Percentiles rank a stretch among this genome's conserved stretches.
These are phyloP conservation scores for Mechanitis mazaeus DNA, from an alignment of 2,888 invertebrate species.

Conservation along the genomic window DNA sequence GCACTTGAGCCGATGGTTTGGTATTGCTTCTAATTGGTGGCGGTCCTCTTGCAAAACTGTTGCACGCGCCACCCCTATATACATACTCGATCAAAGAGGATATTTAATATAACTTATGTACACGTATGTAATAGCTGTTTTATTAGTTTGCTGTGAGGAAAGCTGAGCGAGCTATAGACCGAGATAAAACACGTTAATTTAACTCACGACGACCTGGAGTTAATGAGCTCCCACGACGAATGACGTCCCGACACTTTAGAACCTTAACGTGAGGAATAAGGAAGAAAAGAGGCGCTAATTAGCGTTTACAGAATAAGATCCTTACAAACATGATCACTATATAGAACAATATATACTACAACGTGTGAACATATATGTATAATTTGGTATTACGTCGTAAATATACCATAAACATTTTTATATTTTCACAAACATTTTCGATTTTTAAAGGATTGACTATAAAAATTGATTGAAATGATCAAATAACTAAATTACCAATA, in stretches of 20 bases:
- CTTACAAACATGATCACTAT: not conserved
- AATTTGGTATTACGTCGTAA: too few species aligned
- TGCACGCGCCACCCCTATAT: constrained; percentile 69
- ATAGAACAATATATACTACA: too few species aligned
- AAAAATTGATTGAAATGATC: too few species aligned
- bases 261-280: constrained; percentile 33
- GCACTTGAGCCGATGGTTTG: constrained; percentile 71
- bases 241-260: constrained; percentile 35
- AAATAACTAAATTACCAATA: too few species aligned
- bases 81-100: constrained; percentile 31
- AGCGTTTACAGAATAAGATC: constrained; percentile 21
- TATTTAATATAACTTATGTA: constrained; percentile 24
- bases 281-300: constrained; percentile 47
- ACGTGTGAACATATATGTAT: too few species aligned
- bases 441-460: too few species aligned
- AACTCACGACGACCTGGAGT: constrained; percentile 16
- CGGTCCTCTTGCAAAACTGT: constrained; percentile 71
- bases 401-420: not conserved
- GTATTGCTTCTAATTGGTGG: constrained; percentile 73
- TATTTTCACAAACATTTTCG: too few species aligned
- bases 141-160: not conserved
- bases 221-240: constrained; percentile 58
- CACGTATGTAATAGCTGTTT: not conserved
- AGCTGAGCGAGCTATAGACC: not conserved
- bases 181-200: not conserved